Percentiles rank a stretch among this genome's conserved stretches.
Conservation (phyloP, 1,140 invertebrate genomes). For the Asbolus verrucosus region DNA sequence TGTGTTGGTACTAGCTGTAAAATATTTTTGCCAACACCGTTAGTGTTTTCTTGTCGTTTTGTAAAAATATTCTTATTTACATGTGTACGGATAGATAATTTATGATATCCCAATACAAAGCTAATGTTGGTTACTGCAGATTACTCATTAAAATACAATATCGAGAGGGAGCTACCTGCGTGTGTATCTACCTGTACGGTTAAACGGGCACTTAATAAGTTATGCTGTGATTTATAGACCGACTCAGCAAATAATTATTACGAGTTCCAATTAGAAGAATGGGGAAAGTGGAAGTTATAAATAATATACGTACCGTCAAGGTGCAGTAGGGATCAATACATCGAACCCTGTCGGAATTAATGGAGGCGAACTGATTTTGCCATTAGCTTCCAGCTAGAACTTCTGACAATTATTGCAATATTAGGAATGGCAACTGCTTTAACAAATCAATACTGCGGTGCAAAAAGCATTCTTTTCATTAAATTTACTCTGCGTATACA, state of each 20-base stretch:
- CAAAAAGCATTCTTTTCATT: too few relatives aligned
- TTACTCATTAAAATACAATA: too few relatives aligned
- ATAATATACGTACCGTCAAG: constrained; percentile 23
- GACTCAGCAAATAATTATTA: constrained; percentile 12
- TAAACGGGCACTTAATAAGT: constrained; percentile 23
- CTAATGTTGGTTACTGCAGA: too few relatives aligned
- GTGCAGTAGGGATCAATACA: constrained; percentile 24
- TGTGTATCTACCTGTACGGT: constrained; percentile 1
- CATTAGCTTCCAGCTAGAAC: constrained; percentile 16
- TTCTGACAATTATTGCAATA: constrained; percentile 30
- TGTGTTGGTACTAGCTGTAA: too few relatives aligned
- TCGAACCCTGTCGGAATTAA: constrained; percentile 23
- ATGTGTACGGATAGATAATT: too few relatives aligned
- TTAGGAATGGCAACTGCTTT: background rate
- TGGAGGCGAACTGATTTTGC: constrained; percentile 30
- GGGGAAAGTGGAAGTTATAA: constrained; percentile 31
- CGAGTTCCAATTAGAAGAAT: constrained; percentile 37
- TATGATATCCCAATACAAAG: too few relatives aligned
- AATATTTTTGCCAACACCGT: too few relatives aligned
- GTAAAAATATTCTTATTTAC: too few relatives aligned
- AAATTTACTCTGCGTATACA: too few relatives aligned
- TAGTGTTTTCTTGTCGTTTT: too few relatives aligned
- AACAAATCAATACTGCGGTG: constrained; percentile 11
- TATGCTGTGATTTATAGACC: constrained; percentile 24
- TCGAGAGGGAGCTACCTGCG: background rate